A percentile compares a stretch with the other conserved stretches of the same genome.
These are phyloP conservation scores for Malurus splendens DNA, from an alignment of 2,797 vertebrate genomes.

Conservation along the genomic window DNA sequence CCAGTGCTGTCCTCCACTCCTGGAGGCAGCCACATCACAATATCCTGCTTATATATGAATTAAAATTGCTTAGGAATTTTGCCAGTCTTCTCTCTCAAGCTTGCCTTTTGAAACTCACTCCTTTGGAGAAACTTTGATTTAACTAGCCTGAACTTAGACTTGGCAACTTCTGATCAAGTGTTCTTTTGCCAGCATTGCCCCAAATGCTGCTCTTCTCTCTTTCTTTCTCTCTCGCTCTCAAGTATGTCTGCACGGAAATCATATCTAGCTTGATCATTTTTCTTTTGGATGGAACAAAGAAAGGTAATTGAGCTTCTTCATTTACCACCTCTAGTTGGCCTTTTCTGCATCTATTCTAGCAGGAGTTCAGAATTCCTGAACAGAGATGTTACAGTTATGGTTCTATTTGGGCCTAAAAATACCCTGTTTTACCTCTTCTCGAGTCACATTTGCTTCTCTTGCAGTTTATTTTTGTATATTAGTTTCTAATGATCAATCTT, in stretches of 20 bases:
- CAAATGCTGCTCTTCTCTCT: background rate
- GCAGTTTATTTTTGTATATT: background rate
- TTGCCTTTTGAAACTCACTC: background rate
- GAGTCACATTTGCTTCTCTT: background rate
- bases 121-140: background rate
- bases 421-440: background rate
- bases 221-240: background rate
- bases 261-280: background rate
- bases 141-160: background rate
- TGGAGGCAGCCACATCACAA: background rate
- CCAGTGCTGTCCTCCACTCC: background rate
- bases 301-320: background rate
- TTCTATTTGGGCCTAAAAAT: background rate
- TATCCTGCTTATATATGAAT: background rate
- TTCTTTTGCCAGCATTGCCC: background rate
- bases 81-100: background rate
- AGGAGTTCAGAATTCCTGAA: background rate
- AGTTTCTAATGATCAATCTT: background rate
- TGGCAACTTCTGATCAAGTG: background rate
- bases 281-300: background rate
- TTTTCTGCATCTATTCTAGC: background rate
- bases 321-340: background rate
- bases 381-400: background rate
- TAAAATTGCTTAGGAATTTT: constrained; percentile 2
- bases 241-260: background rate